phyloP scores from a whole-genome alignment of 2,888 invertebrate species.

The Epiblema foenella region DNA sequence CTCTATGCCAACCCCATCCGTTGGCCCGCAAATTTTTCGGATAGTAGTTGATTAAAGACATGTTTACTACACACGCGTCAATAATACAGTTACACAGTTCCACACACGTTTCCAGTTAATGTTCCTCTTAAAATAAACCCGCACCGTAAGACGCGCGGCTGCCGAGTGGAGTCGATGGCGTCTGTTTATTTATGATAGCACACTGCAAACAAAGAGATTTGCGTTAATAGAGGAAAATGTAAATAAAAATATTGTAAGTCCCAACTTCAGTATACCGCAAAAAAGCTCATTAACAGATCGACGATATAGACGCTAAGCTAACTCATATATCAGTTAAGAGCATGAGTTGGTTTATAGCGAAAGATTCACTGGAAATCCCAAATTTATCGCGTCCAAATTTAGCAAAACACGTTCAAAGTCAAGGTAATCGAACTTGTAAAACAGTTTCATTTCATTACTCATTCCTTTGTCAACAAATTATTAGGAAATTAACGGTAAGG shows the following conservation, averaged over 20 bases:
- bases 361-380: conserved; percentile 13
- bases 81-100: conserved; percentile 45
- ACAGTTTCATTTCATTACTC: conserved; percentile 28
- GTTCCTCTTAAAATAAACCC: conserved; percentile 53
- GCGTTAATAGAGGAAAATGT: background rate
- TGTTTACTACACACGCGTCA: conserved; percentile 42
- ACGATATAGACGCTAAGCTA: background rate
- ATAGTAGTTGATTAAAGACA: conserved; percentile 65
- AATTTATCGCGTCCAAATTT: conserved; percentile 2
- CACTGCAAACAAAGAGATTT: conserved; percentile 50
- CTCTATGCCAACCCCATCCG: conserved; percentile 80
- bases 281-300: background rate
- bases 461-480: conserved; percentile 36
- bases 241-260: background rate
- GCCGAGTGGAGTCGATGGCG: conserved; percentile 49
- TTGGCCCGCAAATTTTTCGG: conserved; percentile 80
- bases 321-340: background rate
- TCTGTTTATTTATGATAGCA: conserved; percentile 52
- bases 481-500: conserved; percentile 27
- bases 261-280: background rate
- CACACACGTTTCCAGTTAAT: conserved; percentile 48
- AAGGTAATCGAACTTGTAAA: conserved; percentile 29
- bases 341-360: background rate
- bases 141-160: conserved; percentile 47
- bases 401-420: conserved; percentile 31